These are phyloP conservation scores for Monochamus alternatus DNA, from an alignment of 2,888 invertebrate species.

Conservation along the genomic window DNA sequence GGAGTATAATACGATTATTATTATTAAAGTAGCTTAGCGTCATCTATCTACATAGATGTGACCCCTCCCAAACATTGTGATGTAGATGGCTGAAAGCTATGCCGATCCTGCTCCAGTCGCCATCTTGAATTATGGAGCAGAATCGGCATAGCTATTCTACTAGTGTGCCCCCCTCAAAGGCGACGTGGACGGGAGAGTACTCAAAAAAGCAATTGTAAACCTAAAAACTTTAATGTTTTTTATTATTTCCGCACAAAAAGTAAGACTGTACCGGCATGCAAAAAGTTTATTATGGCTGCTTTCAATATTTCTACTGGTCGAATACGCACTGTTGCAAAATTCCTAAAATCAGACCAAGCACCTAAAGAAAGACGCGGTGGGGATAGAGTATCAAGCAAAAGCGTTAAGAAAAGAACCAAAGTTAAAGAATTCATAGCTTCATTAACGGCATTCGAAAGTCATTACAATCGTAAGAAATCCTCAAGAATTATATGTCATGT, in stretches of 20 bases:
- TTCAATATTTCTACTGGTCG: no score
- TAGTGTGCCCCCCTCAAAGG: background rate
- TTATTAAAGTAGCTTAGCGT: no score
- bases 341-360: background rate
- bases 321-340: background rate
- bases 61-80: no score
- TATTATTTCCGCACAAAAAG: no score
- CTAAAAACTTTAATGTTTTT: background rate
- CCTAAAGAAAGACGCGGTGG: slow-evolving; percentile 5
- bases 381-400: slow-evolving; percentile 6
- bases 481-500: background rate
- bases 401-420: slow-evolving; percentile 4
- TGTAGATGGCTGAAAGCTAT: no score
- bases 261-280: no score
- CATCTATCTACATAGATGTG: no score
- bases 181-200: background rate
- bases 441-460: background rate
- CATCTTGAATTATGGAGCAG: no score
- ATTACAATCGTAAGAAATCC: background rate
- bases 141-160: no score
- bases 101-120: no score
- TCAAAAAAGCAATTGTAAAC: background rate
- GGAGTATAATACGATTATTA: no score
- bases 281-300: no score
- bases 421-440: slow-evolving; percentile 1